A percentile compares a stretch with the other conserved stretches of the same genome.
Evolutionary conservation across 2,888 invertebrate species (phyloP).

Genomic region (Sycophila texana): DNA sequence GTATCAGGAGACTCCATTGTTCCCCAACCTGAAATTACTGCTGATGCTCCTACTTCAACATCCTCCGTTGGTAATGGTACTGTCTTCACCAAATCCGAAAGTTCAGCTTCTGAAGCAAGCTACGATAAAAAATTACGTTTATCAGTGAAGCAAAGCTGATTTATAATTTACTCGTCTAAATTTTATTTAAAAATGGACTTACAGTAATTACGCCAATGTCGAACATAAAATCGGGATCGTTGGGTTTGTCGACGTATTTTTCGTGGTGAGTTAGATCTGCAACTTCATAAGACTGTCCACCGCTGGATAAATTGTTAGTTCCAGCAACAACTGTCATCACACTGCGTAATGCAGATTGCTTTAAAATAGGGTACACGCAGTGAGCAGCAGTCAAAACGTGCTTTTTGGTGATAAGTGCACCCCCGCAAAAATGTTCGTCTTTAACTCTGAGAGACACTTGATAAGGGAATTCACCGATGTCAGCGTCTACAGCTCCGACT

Average conservation of each 20-base stretch:
- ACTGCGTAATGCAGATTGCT: neutral
- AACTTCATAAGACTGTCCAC: neutral
- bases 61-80: neutral
- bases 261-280: neutral
- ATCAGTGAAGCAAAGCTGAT: neutral
- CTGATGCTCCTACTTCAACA: neutral
- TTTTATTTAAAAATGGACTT: neutral
- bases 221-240: neutral
- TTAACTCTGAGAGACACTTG: neutral
- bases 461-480: neutral
- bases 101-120: neutral
- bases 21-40: neutral
- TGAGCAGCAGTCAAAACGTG: neutral
- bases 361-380: neutral
- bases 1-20: neutral
- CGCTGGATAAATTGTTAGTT: neutral
- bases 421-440: neutral
- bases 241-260: neutral
- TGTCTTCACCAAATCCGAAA: neutral
- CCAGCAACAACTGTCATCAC: neutral
- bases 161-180: neutral
- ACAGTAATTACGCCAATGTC: neutral
- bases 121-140: neutral
- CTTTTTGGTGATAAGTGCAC: neutral
- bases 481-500: neutral